phyloP scores from a whole-genome alignment of 1,140 invertebrate genomes.

The Tigriopus japonicus region DNA sequence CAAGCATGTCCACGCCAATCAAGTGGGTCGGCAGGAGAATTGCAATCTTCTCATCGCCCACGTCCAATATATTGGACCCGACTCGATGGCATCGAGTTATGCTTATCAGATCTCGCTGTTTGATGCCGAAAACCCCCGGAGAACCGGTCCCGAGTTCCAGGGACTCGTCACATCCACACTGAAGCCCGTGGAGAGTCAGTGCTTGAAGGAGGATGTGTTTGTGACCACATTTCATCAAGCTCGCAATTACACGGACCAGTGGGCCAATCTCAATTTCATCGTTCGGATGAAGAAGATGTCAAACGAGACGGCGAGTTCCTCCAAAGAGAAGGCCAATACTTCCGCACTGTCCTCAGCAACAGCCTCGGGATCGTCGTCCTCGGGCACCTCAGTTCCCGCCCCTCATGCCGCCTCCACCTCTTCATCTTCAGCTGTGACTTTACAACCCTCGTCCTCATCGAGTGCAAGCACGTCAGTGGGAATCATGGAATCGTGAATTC shows the following conservation, averaged over 20 bases:
- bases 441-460: no score
- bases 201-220: slow-evolving; percentile 9
- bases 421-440: no score
- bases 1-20: slow-evolving; percentile 10
- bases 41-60: slow-evolving; percentile 14
- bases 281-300: slow-evolving; percentile 6
- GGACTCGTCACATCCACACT: slow-evolving; percentile 10
- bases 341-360: no score
- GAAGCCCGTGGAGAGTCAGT: slow-evolving; percentile 13
- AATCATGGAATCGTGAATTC: no score
- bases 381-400: no score
- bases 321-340: not conserved
- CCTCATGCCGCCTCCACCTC: no score
- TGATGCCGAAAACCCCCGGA: slow-evolving; percentile 5
- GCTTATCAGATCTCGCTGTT: slow-evolving; percentile 14
- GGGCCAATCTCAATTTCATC: slow-evolving; percentile 13
- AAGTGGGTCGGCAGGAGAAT: slow-evolving; percentile 7
- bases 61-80: slow-evolving; percentile 13
- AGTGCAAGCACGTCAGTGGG: no score
- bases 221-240: slow-evolving; percentile 9
- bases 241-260: slow-evolving; percentile 7
- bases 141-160: slow-evolving; percentile 10
- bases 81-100: slow-evolving; percentile 12
- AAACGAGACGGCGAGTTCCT: not conserved
- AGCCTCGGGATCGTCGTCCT: no score